Conservation (phyloP, 1,140 invertebrate species). For the Drosophila kepulauana region DNA sequence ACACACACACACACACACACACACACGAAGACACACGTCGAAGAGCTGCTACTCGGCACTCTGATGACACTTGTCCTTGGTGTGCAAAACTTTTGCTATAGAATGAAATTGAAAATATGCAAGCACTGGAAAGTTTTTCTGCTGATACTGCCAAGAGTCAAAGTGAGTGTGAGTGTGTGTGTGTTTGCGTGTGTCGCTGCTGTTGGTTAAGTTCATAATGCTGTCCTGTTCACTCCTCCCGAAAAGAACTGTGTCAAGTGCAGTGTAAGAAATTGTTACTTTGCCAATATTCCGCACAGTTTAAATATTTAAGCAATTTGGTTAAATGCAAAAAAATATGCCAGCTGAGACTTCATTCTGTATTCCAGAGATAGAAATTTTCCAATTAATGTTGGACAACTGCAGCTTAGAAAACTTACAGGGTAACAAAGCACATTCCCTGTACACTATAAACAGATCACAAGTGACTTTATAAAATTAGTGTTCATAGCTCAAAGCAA, state of each 20-base stretch:
- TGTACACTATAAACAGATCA: too few species aligned
- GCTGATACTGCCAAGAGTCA: constrained; percentile 52
- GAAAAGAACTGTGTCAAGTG: constrained; percentile 67
- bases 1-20: constrained; percentile 36
- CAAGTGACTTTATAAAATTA: constrained; percentile 18
- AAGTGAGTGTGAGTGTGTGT: not conserved
- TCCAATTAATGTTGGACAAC: too few species aligned
- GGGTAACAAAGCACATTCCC: not conserved
- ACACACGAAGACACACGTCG: constrained; percentile 27
- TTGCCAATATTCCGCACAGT: not conserved
- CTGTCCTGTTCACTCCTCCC: not conserved
- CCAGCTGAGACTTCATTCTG: too few species aligned
- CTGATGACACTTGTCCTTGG: constrained; percentile 52
- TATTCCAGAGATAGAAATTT: too few species aligned
- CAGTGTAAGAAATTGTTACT: constrained; percentile 38
- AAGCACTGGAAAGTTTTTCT: constrained; percentile 66
- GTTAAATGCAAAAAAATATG: constrained; percentile 18
- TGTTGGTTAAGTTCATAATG: constrained; percentile 54
- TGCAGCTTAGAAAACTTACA: too few species aligned
- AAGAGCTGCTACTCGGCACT: constrained; percentile 39
- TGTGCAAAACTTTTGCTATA: constrained; percentile 72
- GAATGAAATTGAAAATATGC: constrained; percentile 78
- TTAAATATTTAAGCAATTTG: constrained; percentile 57
- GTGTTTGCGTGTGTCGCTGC: constrained; percentile 34
- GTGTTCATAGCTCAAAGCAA: not conserved